Conservation (phyloP, 2,888 invertebrate species). For the Cheilosia urbana region DNA sequence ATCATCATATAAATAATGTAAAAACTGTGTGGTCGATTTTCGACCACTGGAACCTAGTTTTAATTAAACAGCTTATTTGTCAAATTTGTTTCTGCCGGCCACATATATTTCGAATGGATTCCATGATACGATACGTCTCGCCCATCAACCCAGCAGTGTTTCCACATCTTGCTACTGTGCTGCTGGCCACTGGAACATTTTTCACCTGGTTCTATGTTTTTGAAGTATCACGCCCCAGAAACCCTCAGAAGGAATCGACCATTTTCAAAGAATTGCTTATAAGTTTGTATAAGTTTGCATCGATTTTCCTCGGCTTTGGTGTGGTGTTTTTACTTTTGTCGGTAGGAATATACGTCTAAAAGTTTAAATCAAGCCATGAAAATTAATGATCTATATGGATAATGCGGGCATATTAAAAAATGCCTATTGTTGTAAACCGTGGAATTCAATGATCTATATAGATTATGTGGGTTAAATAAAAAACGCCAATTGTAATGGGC, state of each 20-base stretch:
- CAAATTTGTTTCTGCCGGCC: slow-evolving; percentile 68
- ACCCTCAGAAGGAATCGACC: slow-evolving; percentile 89
- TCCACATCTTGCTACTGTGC: slow-evolving; percentile 95
- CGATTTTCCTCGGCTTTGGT: slow-evolving; percentile 98
- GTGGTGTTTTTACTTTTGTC: slow-evolving; percentile 96
- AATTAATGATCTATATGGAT: no score
- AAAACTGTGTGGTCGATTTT: no score
- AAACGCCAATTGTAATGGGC: no score
- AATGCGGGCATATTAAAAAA: no score
- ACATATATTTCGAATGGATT: slow-evolving; percentile 77
- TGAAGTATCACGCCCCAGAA: slow-evolving; percentile 96
- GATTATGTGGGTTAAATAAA: no score
- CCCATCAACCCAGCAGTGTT: slow-evolving; percentile 98
- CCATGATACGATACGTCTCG: slow-evolving; percentile 95
- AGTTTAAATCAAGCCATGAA: no score
- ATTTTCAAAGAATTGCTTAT: slow-evolving; percentile 95
- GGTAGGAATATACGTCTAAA: slow-evolving; percentile 98
- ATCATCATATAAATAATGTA: no score
- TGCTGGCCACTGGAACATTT: slow-evolving; percentile 97
- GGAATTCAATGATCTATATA: no score
- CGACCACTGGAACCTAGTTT: no score
- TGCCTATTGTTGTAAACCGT: no score
- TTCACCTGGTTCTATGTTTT: slow-evolving; percentile 99
- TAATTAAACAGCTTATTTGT: no score
- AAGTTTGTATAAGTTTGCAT: slow-evolving; percentile 95